These are phyloP conservation scores for Bujurquina vittata DNA, from an alignment of 2,113 vertebrate genomes.

Conservation along the genomic window DNA sequence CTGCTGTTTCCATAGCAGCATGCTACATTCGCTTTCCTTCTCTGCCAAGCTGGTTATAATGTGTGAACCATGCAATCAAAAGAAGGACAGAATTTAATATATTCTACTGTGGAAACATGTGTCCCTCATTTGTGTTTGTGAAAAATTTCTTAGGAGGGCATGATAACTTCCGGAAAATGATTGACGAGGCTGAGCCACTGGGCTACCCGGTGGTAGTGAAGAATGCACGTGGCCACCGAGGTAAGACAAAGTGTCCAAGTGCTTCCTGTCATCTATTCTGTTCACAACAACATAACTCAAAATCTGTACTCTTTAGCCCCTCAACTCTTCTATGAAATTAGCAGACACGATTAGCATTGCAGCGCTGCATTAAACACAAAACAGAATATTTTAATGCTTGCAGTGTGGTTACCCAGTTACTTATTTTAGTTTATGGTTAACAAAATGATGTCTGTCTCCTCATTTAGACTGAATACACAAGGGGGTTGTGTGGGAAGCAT, in stretches of 20 bases:
- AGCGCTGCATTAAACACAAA: slow-evolving; percentile 9
- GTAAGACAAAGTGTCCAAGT: slow-evolving; percentile 70
- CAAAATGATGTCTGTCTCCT: background rate
- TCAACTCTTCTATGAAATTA: slow-evolving; percentile 50
- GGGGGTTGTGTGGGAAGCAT: slow-evolving; percentile 17
- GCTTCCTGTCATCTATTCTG: background rate
- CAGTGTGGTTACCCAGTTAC: background rate
- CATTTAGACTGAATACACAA: slow-evolving; percentile 18
- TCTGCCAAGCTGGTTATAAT: slow-evolving; percentile 2
- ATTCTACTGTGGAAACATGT: background rate
- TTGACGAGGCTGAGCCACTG: slow-evolving; percentile 90
- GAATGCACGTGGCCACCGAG: slow-evolving; percentile 90
- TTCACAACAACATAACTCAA: background rate
- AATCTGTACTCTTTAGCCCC: background rate
- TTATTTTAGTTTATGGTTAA: slow-evolving; percentile 9
- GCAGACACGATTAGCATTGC: slow-evolving; percentile 36
- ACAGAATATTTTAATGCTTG: background rate
- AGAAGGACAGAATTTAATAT: slow-evolving; percentile 4
- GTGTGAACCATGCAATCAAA: slow-evolving; percentile 41
- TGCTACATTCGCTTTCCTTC: background rate
- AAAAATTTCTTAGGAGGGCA: slow-evolving; percentile 83
- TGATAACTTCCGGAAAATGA: slow-evolving; percentile 93
- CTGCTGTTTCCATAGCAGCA: slow-evolving; percentile 57
- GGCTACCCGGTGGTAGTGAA: slow-evolving; percentile 93
- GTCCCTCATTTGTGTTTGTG: slow-evolving; percentile 13